These are phyloP conservation scores for Ctena decussata DNA, from an alignment of 2,888 invertebrate genomes.

Conservation along the genomic window DNA sequence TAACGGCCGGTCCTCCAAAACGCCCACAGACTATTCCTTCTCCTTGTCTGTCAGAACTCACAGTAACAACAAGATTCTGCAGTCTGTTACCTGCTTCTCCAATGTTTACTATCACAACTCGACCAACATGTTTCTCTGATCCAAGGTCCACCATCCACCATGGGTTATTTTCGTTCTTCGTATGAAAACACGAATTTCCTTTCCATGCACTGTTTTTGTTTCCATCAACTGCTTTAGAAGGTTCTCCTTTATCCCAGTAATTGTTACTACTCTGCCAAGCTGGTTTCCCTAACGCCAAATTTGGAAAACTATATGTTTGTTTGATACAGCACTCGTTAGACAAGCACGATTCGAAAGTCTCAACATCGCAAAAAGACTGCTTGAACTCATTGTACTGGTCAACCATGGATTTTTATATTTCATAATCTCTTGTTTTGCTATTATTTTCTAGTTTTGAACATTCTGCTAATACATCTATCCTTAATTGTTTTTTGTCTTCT, in stretches of 20 bases:
- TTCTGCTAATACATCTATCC: too few species aligned
- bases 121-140: neutral
- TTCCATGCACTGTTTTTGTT: neutral
- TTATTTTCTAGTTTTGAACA: too few species aligned
- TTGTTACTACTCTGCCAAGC: neutral
- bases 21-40: neutral
- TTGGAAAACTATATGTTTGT: neutral
- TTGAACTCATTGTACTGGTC: too few species aligned
- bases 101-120: neutral
- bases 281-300: neutral
- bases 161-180: neutral
- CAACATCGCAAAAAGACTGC: too few species aligned
- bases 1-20: neutral
- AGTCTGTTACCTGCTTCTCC: neutral
- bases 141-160: neutral
- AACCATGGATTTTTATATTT: too few species aligned
- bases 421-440: too few species aligned
- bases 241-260: neutral
- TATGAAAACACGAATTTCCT: neutral
- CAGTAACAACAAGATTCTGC: neutral
- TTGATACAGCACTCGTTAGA: neutral
- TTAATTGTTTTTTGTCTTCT: too few species aligned
- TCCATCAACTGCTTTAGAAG: neutral
- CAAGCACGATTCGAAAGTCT: neutral
- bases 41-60: neutral